These are phyloP conservation scores for Tinea pellionella DNA, from an alignment of 2,888 invertebrate species.

Conservation along the genomic window DNA sequence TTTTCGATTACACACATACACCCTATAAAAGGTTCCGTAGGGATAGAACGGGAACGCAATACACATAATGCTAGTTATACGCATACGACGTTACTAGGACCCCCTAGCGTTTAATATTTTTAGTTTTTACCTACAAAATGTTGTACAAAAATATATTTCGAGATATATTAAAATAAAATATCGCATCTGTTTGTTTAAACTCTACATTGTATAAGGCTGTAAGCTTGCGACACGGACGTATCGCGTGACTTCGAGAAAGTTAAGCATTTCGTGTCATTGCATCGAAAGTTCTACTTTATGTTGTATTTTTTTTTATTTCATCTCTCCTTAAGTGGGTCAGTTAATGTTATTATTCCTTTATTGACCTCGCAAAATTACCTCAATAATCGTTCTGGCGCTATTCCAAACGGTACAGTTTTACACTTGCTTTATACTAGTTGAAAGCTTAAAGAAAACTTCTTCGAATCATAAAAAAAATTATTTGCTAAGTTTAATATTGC, in stretches of 20 bases:
- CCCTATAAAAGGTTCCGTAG: no score
- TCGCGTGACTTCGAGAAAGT: slow-evolving; percentile 51
- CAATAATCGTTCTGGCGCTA: background rate
- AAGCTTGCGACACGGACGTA: slow-evolving; percentile 52
- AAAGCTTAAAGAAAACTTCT: background rate
- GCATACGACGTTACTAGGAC: no score
- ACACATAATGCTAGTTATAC: no score
- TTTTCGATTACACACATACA: no score
- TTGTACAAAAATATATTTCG: background rate
- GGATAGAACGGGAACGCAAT: no score
- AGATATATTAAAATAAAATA: background rate
- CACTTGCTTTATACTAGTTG: background rate
- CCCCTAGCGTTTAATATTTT: no score
- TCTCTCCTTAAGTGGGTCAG: slow-evolving; percentile 12
- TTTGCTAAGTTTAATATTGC: background rate
- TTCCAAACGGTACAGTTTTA: background rate
- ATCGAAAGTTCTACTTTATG: slow-evolving; percentile 28
- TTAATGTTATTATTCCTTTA: background rate
- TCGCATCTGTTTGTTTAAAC: background rate
- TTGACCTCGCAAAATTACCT: background rate
- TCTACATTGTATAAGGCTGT: slow-evolving; percentile 30
- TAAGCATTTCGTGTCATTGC: slow-evolving; percentile 59
- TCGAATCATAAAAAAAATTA: background rate
- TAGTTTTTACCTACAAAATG: no score
- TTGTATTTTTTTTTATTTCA: slow-evolving; percentile 14